Conservation (phyloP, 2,797 vertebrate species). For the Sebastes paucispinis region DNA sequence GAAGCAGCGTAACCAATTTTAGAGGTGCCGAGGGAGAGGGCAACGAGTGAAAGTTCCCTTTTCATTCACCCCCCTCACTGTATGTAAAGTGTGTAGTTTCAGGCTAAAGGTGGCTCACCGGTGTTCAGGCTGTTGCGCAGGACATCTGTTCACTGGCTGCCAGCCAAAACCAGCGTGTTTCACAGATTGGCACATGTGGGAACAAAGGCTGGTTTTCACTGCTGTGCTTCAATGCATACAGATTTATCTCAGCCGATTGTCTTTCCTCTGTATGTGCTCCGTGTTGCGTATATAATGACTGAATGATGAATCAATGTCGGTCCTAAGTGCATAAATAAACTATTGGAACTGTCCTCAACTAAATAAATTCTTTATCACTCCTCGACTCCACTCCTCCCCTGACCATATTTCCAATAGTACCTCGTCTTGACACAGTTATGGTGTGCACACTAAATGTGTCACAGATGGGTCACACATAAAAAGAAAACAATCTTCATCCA, state of each 20-base stretch:
- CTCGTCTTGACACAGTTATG: background rate
- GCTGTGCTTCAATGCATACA: background rate
- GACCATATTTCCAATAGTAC: background rate
- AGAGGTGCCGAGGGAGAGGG: background rate
- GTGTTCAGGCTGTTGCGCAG: slow-evolving; percentile 1
- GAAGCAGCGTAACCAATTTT: slow-evolving; percentile 25
- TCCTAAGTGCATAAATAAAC: background rate
- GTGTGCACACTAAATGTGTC: background rate
- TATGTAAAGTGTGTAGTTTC: background rate
- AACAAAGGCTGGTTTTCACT: slow-evolving; percentile 4
- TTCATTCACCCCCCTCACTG: background rate
- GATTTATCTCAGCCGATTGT: background rate
- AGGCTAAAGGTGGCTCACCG: slow-evolving; percentile 32
- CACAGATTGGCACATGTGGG: background rate
- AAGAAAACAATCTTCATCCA: background rate
- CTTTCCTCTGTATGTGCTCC: background rate
- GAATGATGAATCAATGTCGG: background rate
- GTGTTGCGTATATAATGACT: background rate
- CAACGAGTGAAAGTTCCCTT: background rate
- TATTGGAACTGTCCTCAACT: background rate
- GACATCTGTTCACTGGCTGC: slow-evolving; percentile 42
- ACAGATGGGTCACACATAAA: background rate
- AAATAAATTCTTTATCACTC: background rate
- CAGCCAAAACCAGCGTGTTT: slow-evolving; percentile 13
- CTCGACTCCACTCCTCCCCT: background rate